Evolutionary conservation across 2,888 invertebrate genomes (phyloP).

Genomic region (Willowsia nigromaculata): DNA sequence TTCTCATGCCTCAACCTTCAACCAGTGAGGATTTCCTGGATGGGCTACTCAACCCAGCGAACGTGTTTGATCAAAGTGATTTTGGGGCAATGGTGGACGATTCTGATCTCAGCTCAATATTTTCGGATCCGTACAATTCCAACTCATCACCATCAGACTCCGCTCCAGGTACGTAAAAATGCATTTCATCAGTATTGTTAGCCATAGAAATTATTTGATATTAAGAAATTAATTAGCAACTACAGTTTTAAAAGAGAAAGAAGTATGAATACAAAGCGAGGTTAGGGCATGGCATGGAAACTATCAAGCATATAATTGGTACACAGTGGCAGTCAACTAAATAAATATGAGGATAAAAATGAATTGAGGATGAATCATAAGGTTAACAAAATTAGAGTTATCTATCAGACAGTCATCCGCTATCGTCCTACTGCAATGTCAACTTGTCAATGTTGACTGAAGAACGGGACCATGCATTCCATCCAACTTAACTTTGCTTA

Average conservation of each 20-base stretch:
- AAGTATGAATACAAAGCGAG: neutral
- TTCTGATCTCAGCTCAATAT: conserved; percentile 41
- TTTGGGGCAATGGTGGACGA: conserved; percentile 55
- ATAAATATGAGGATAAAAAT: neutral
- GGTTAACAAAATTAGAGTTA: neutral
- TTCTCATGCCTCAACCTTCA: neutral
- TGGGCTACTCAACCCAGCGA: neutral
- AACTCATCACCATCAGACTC: conserved; percentile 53
- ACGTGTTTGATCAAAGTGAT: conserved; percentile 45
- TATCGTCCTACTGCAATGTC: neutral
- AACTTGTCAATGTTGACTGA: neutral
- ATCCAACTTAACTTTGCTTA: too few relatives aligned
- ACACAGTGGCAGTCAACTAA: neutral
- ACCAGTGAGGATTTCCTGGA: conserved; percentile 38
- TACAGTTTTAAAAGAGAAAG: neutral
- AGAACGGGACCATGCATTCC: too few relatives aligned
- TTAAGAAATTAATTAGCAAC: neutral
- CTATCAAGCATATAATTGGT: neutral
- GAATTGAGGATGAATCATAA: neutral
- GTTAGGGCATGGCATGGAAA: neutral
- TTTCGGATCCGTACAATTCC: conserved; percentile 36
- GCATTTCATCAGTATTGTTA: neutral
- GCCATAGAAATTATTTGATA: neutral
- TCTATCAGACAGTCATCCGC: neutral
- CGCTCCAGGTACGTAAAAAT: conserved; percentile 42